These are phyloP conservation scores for Machimus rusticus DNA, from an alignment of 2,888 invertebrate species.

Conservation along the genomic window DNA sequence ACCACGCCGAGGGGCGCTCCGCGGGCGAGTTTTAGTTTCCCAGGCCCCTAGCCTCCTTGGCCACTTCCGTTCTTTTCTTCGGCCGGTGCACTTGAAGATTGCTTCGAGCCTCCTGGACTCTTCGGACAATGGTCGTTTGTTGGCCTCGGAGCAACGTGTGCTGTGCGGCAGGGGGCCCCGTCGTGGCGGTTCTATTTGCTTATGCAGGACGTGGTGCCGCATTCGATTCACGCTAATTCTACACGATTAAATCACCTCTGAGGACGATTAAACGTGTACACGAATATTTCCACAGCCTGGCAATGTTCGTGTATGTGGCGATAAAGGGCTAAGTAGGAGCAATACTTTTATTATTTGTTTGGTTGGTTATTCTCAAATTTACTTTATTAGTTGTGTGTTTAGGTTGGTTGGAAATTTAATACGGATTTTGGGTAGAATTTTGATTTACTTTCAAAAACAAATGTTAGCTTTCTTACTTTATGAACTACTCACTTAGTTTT, in stretches of 20 bases:
- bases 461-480: too few species aligned
- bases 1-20: background rate
- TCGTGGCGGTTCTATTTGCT: background rate
- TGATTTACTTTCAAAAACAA: too few species aligned
- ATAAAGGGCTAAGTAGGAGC: background rate
- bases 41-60: background rate
- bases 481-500: too few species aligned
- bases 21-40: background rate
- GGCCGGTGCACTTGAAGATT: background rate
- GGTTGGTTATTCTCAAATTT: background rate
- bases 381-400: background rate
- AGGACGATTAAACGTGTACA: background rate
- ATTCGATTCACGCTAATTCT: background rate
- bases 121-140: background rate
- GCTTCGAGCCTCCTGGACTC: background rate
- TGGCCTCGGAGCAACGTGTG: background rate
- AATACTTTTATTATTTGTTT: background rate
- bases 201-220: constrained; percentile 5
- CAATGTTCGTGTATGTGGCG: background rate
- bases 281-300: background rate
- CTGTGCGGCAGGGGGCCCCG: background rate
- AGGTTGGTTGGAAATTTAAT: too few species aligned
- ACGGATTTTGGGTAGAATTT: too few species aligned
- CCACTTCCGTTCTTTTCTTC: constrained; percentile 27
- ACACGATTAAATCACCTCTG: constrained; percentile 2